Evolutionary conservation across 2,888 invertebrate species (phyloP), one percentile per base, ranked within the genome.

Genomic region (Aleiodes testaceus): DNA sequence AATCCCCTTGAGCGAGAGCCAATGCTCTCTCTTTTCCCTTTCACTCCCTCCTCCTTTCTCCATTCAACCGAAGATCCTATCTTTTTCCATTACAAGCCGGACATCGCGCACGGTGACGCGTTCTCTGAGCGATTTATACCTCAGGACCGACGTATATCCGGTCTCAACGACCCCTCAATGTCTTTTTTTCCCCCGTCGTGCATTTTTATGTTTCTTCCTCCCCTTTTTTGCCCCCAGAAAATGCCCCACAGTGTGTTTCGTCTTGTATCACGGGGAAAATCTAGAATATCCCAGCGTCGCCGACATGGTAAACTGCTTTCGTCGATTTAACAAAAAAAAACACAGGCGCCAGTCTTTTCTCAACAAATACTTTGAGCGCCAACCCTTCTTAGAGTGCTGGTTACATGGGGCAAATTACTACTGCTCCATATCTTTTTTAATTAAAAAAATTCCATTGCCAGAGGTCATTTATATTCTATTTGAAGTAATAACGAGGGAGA

Each of bases 11-110:
- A 14, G 45, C 22, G 65, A 22, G 26, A 20, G 30, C 30, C 50
- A 22, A 47, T 30, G 5, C 26, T 52, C 47, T 20, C n/a, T 53
- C 53, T 75, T 76, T 64, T 73, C 70, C 70, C 72, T 76, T 73
- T 74, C 68, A 69, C 71, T 59, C 42, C 42, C 42, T 18, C 68
- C 53, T 22, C 69, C 64, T 44, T 49, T 42, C 53, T 72, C 66
- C 66, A 55, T 70, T 69, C 73, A 74, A 74, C 70, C 49, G 52
- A 70, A 77, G 77, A 78, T 78, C 74, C 71, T 79, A 80, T 80
- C 80, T 79, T 77, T 80, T 80, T 80, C 78, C 78, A 79, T 80
- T 80, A 79, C 77, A 77, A 76, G 72, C 77, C 78, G 77, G 78
- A 79, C 79, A 76, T 77, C 75, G 75, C 72, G 64, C 67, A 66